A percentile compares a stretch with the other conserved stretches of the same genome.
Conservation (phyloP, 2,797 vertebrate genomes). For the Leptatherina wallacei region DNA sequence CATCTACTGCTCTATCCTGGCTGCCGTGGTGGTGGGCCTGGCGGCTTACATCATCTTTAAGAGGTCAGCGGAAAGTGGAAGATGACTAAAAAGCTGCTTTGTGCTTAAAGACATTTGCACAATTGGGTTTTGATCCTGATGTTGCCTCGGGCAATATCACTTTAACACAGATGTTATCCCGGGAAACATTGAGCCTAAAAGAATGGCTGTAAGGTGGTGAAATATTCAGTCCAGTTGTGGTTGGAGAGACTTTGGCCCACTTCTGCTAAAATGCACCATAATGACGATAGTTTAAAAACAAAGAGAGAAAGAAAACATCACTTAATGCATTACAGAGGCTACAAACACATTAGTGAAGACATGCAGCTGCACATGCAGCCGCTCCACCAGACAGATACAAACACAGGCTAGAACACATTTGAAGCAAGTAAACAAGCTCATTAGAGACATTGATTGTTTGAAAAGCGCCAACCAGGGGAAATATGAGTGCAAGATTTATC, state of each 20-base stretch:
- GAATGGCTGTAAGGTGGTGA: conserved; percentile 15
- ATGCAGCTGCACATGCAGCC: conserved; percentile 29
- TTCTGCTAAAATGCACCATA: conserved; percentile 33
- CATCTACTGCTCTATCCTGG: conserved; percentile 97
- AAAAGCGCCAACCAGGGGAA: conserved; percentile 58
- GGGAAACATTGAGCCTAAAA: conserved; percentile 19
- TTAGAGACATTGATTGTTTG: conserved; percentile 69
- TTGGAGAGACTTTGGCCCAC: conserved; percentile 56
- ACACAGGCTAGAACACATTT: conserved; percentile 38
- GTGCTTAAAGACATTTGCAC: conserved; percentile 19
- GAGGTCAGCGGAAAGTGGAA: conserved; percentile 81
- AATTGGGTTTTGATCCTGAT: conserved; percentile 30
- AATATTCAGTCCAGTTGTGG: conserved; percentile 45
- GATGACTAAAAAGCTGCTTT: conserved; percentile 18
- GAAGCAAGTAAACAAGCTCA: conserved; percentile 71
- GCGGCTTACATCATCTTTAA: conserved; percentile 95
- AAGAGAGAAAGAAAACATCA: conserved; percentile 5
- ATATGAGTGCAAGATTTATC: conserved; percentile 51
- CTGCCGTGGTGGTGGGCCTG: conserved; percentile 92
- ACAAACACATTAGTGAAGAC: conserved; percentile 36
- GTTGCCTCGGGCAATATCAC: conserved; percentile 26
- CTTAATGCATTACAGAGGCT: conserved; percentile 43
- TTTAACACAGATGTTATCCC: conserved; percentile 27
- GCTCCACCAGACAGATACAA: conserved; percentile 41
- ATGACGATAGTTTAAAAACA: conserved; percentile 9